phyloP scores from a whole-genome alignment of 1,140 invertebrate species.

The Delia radicum region DNA sequence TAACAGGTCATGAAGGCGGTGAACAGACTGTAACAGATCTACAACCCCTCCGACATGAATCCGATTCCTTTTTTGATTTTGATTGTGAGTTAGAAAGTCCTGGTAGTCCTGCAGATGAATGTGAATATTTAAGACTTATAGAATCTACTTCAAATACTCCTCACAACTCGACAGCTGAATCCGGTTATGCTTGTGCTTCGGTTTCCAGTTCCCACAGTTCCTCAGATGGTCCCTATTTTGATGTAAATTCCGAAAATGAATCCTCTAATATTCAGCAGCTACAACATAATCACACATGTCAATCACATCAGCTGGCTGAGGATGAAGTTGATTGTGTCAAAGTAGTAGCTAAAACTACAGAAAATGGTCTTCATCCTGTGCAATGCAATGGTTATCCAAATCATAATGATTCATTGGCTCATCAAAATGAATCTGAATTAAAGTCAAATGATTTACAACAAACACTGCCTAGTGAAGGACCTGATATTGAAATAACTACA shows the following conservation, averaged over 20 bases:
- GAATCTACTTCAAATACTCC: constrained; percentile 57
- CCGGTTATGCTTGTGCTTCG: constrained; percentile 58
- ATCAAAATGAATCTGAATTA: too few relatives aligned
- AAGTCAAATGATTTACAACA: not conserved
- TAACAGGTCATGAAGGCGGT: constrained; percentile 40
- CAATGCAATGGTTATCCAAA: not conserved
- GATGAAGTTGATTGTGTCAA: constrained; percentile 1
- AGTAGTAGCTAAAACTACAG: constrained; percentile 27
- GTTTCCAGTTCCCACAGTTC: constrained; percentile 51
- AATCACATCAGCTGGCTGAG: constrained; percentile 12
- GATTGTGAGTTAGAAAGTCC: constrained; percentile 66
- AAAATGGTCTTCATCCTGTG: too few relatives aligned
- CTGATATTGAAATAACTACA: not conserved
- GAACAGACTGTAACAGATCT: constrained; percentile 51
- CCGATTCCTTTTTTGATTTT: constrained; percentile 62
- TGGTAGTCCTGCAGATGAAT: constrained; percentile 67
- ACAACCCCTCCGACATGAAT: constrained; percentile 58
- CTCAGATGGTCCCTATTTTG: constrained; percentile 60
- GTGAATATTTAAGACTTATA: constrained; percentile 56
- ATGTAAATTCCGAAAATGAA: constrained; percentile 36
- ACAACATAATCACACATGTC: not conserved
- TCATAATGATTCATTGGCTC: too few relatives aligned
- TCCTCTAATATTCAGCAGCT: not conserved
- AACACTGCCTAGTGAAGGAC: constrained; percentile 10
- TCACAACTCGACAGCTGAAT: constrained; percentile 57